phyloP scores from a whole-genome alignment of 2,888 invertebrate genomes.

The Argyra leucocephala region DNA sequence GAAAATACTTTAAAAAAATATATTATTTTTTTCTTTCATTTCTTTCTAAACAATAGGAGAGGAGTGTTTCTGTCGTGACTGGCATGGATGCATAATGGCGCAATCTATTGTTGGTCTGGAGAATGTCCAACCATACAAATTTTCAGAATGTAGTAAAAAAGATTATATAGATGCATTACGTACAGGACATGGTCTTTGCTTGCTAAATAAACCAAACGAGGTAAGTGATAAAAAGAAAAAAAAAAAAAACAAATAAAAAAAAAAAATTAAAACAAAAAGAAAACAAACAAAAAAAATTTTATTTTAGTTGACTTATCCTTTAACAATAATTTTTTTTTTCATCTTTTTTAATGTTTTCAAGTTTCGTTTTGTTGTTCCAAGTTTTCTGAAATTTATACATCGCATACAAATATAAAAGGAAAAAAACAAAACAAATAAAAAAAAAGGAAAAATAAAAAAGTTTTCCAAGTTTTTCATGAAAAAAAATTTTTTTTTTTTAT shows the following conservation, averaged over 20 bases:
- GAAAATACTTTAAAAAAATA: too few species aligned
- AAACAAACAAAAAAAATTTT: too few species aligned
- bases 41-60: constrained; percentile 46
- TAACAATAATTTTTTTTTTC: constrained; percentile 10
- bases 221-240: constrained; percentile 42
- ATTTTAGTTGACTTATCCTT: too few species aligned
- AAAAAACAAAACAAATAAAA: too few species aligned
- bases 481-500: too few species aligned
- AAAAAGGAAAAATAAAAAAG: too few species aligned
- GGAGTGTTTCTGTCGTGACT: constrained; percentile 82
- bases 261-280: too few species aligned
- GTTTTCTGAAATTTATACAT: too few species aligned
- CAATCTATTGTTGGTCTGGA: constrained; percentile 83
- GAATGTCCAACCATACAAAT: constrained; percentile 91
- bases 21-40: background rate
- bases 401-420: too few species aligned
- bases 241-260: too few species aligned
- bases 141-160: constrained; percentile 87
- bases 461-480: too few species aligned
- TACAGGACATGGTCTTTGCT: constrained; percentile 80
- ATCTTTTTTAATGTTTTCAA: background rate
- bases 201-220: constrained; percentile 90
- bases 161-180: constrained; percentile 83
- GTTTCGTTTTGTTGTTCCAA: too few species aligned
- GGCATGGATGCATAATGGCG: constrained; percentile 95